Conservation (phyloP, 2,797 vertebrate genomes). For the Gadopsis marmoratus region DNA sequence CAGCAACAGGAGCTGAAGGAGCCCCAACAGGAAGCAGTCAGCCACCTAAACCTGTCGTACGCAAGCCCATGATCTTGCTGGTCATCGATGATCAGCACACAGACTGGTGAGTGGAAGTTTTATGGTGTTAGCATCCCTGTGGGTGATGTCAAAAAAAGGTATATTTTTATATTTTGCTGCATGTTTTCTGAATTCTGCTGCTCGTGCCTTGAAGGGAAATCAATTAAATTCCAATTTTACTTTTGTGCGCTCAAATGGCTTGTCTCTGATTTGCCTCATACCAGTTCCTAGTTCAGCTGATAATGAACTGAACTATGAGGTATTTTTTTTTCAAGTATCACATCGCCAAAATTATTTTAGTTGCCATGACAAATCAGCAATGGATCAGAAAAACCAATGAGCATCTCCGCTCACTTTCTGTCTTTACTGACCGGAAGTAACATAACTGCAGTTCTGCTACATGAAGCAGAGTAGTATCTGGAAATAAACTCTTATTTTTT, state of each 20-base stretch:
- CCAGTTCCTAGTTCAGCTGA: not conserved
- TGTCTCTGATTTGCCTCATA: not conserved
- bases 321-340: not conserved
- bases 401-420: not conserved
- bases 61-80: slow-evolving; percentile 93
- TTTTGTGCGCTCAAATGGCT: not conserved
- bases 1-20: slow-evolving; percentile 63
- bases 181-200: not conserved
- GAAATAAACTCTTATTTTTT: slow-evolving; percentile 17
- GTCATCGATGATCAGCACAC: slow-evolving; percentile 94
- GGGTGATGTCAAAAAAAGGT: not conserved
- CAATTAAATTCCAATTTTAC: not conserved
- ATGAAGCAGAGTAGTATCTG: slow-evolving; percentile 1
- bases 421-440: slow-evolving; percentile 9
- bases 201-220: not conserved
- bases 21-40: slow-evolving; percentile 52
- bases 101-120: slow-evolving; percentile 90
- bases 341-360: not conserved
- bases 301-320: not conserved
- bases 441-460: slow-evolving; percentile 1
- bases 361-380: slow-evolving; percentile 4
- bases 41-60: slow-evolving; percentile 77
- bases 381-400: not conserved
- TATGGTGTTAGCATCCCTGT: not conserved
- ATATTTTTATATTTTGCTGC: not conserved